Percentiles rank a stretch among this genome's conserved stretches.
These are phyloP conservation scores for Drosophila hamatofila DNA, from an alignment of 2,888 invertebrate genomes.

Conservation along the genomic window DNA sequence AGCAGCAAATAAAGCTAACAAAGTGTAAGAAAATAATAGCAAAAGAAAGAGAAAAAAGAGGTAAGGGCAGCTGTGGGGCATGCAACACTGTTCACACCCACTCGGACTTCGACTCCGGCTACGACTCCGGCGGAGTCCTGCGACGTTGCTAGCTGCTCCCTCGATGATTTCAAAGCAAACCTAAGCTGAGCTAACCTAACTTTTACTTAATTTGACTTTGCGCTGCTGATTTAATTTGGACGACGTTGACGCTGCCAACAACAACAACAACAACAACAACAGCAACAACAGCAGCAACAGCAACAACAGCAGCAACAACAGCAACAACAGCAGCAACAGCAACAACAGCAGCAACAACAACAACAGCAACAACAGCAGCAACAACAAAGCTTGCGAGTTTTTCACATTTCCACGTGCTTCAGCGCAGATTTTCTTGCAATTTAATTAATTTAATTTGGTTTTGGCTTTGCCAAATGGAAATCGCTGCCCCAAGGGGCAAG, in stretches of 20 bases:
- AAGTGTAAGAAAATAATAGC: not conserved
- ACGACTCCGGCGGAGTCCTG: too few relatives aligned
- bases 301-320: not conserved
- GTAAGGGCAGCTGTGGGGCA: not conserved
- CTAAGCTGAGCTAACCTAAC: slow-evolving; percentile 15
- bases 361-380: too few relatives aligned
- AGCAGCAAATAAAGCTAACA: slow-evolving; percentile 2
- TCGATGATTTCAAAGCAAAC: slow-evolving; percentile 8
- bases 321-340: not conserved
- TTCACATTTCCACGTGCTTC: slow-evolving; percentile 59
- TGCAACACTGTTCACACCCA: not conserved
- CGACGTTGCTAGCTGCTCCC: not conserved
- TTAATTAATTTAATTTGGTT: slow-evolving; percentile 76
- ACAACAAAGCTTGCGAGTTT: slow-evolving; percentile 33
- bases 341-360: too few relatives aligned
- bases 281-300: slow-evolving; percentile 1
- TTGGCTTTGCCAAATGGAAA: slow-evolving; percentile 40
- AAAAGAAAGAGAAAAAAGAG: not conserved
- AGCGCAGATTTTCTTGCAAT: slow-evolving; percentile 68
- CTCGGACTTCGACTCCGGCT: too few relatives aligned
- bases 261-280: not conserved
- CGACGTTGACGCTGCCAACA: slow-evolving; percentile 32
- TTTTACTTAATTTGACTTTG: slow-evolving; percentile 66
- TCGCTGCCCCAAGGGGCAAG: slow-evolving; percentile 19
- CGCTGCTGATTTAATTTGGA: slow-evolving; percentile 62